Percentiles rank a stretch among this genome's conserved stretches.
Conservation (phyloP, 2,113 vertebrate species). For the Lepus americanus region DNA sequence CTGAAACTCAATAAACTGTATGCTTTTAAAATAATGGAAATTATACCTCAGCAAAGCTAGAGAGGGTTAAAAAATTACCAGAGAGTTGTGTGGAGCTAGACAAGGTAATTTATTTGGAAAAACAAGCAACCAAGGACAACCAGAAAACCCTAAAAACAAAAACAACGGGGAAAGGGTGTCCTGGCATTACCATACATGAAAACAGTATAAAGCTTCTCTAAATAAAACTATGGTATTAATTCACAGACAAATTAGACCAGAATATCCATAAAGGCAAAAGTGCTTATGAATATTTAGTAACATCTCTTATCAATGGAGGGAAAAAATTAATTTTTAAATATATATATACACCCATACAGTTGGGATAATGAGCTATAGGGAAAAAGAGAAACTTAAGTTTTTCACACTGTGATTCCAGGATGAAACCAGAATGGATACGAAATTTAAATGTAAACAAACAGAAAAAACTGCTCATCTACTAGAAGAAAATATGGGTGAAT, state of each 20-base stretch:
- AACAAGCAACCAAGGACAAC: not conserved
- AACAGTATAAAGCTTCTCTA: not conserved
- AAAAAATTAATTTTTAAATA: conserved; percentile 4
- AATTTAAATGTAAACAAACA: conserved; percentile 46
- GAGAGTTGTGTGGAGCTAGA: not conserved
- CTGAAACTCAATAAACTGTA: not conserved
- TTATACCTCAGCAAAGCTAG: not conserved
- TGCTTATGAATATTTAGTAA: conserved; percentile 19
- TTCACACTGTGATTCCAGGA: conserved; percentile 20
- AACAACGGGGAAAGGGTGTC: not conserved
- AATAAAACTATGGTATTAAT: not conserved
- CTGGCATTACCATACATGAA: not conserved
- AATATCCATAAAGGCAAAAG: conserved; percentile 21
- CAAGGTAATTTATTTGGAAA: conserved; percentile 43
- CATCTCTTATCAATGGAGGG: conserved; percentile 11
- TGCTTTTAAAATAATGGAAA: not conserved
- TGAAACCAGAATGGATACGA: conserved; percentile 20
- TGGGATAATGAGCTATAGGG: not conserved
- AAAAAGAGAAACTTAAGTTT: conserved; percentile 14
- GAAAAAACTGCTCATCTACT: conserved; percentile 16
- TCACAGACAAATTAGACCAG: not conserved
- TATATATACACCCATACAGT: not conserved
- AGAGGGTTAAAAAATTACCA: not conserved
- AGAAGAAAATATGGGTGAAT: not conserved
- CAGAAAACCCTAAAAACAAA: not conserved